phyloP scores from a whole-genome alignment of 2,113 vertebrate species.

The Brachionichthys hirsutus region DNA sequence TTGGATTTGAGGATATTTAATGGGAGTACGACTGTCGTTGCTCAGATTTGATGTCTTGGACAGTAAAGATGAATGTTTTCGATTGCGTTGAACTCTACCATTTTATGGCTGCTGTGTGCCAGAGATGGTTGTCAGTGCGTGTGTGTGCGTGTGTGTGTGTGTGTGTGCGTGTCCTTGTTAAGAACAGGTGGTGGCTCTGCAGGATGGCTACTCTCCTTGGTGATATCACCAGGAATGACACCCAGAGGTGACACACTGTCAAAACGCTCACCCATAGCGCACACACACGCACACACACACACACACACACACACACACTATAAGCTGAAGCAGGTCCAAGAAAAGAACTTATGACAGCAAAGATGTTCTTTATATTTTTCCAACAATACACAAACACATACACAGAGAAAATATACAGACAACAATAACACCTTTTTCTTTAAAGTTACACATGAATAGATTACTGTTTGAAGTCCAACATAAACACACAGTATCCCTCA shows the following conservation, averaged over 20 bases:
- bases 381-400: constrained; percentile 13
- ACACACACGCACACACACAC: constrained; percentile 8
- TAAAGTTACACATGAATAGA: no score
- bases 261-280: constrained; percentile 42
- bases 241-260: constrained; percentile 71
- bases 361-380: constrained; percentile 34
- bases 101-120: constrained; percentile 43
- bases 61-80: constrained; percentile 64
- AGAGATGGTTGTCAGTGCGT: constrained; percentile 9
- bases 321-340: constrained; percentile 30
- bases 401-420: no score
- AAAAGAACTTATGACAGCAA: constrained; percentile 62
- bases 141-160: constrained; percentile 18
- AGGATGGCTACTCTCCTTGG: constrained; percentile 57
- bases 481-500: no score
- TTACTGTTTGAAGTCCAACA: no score
- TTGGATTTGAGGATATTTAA: constrained; percentile 47
- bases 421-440: not conserved
- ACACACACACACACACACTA: constrained; percentile 18
- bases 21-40: constrained; percentile 39
- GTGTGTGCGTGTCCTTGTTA: constrained; percentile 61
- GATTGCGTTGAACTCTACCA: constrained; percentile 27
- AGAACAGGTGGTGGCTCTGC: constrained; percentile 58
- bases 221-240: constrained; percentile 65
- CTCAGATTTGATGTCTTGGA: constrained; percentile 56